phyloP scores from a whole-genome alignment of 1,140 invertebrate species.

The Panonychus citri region DNA sequence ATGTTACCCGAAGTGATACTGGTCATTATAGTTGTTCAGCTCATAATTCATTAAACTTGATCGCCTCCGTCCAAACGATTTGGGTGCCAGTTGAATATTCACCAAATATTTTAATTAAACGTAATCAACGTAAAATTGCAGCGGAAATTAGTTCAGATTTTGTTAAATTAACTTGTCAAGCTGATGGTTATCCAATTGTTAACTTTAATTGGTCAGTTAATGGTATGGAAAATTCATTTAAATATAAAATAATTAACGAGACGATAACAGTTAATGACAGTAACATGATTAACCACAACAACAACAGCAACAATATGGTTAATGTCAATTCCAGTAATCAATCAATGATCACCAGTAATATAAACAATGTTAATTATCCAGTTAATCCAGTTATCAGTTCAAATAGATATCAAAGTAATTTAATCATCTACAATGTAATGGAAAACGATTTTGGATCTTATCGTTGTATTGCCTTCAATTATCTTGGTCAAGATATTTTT shows the following conservation, averaged over 20 bases:
- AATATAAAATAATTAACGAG: neutral
- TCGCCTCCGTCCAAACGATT: neutral
- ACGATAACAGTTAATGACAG: constrained; percentile 32
- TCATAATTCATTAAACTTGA: constrained; percentile 48
- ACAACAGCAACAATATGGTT: too few species aligned
- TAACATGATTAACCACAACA: too few species aligned
- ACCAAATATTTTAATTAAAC: constrained; percentile 1
- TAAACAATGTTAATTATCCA: too few species aligned
- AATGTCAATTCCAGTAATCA: too few species aligned
- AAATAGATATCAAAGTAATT: constrained; percentile 32
- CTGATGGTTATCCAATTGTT: constrained; percentile 55
- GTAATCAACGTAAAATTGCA: constrained; percentile 41
- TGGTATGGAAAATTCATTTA: neutral
- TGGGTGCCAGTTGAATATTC: neutral
- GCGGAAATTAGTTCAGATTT: constrained; percentile 48
- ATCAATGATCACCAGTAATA: too few species aligned
- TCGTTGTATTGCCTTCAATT: constrained; percentile 62
- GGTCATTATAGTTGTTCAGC: constrained; percentile 69
- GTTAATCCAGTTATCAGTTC: too few species aligned
- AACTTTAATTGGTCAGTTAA: constrained; percentile 20
- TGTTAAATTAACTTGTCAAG: constrained; percentile 52
- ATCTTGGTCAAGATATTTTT: constrained; percentile 40
- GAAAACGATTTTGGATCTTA: constrained; percentile 66
- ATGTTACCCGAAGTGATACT: constrained; percentile 53
- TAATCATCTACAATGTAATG: constrained; percentile 55